Evolutionary conservation across 1,140 invertebrate genomes (phyloP), one percentile per base, ranked within the genome.

Genomic region (Lepidurus couesii): DNA sequence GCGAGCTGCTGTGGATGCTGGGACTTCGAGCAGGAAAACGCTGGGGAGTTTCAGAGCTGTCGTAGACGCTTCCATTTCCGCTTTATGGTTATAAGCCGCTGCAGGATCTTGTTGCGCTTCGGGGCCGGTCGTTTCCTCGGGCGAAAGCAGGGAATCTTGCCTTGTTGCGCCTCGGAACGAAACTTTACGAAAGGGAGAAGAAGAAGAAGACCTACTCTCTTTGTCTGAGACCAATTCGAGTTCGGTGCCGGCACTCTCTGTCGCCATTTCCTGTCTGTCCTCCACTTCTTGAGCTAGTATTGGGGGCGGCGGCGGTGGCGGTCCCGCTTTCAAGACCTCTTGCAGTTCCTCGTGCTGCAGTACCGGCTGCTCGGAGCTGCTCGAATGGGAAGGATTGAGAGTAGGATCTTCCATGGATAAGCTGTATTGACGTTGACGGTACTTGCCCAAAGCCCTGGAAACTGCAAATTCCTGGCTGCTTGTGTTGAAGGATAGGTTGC

Each of bases 361-460:
- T 45, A 65, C 53, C 7, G 77, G 53, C n/a, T 65, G 53, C 21
- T 47, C 34, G 34, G 26, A 44, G n/a, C 13, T n/a, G 42, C n/a
- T 42, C 16, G 34, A 21, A 74, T 42, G 65, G 45, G 73, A 34
- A 47, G 43, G 13, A 73, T 42, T 34, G 75, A 43, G 75, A 74
- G 42, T 44, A 21, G 73, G 75, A 7, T 45, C 76, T 47, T 45
- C 76, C 42, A 47, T 26, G n/a, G 76, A 80, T 65, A 65, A 65
- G 13, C 53, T 65, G 21, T 75, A 74, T 82, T 93, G 92, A 81
- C 91, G 87, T 82, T 93, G 88, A 76, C 92, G 86, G 84, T 94
- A 95, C 86, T 93, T 93, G 42, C 92, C 92, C 47, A 95, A 85
- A 1, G 92, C 92, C 82, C 92, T 85, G 0, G 92, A 94, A 5